These are phyloP conservation scores for Ptychoptera contaminata DNA, from an alignment of 2,888 invertebrate species.

Conservation along the genomic window DNA sequence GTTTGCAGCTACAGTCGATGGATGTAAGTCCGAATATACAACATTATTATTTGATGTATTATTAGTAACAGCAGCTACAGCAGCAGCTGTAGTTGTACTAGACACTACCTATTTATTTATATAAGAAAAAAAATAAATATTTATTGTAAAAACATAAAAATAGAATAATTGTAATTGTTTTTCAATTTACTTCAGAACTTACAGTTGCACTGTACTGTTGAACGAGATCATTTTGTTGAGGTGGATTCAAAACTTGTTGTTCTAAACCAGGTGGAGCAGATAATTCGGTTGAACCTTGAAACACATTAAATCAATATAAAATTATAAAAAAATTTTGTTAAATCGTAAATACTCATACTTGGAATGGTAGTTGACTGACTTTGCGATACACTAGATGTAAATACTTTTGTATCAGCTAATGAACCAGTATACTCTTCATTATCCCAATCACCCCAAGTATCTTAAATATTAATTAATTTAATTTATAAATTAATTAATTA, in stretches of 20 bases:
- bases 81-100: slow-evolving; percentile 20
- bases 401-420: slow-evolving; percentile 85
- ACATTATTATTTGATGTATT: slow-evolving; percentile 14
- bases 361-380: slow-evolving; percentile 17
- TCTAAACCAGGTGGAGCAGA: slow-evolving; percentile 34
- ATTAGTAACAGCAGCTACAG: slow-evolving; percentile 15
- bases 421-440: slow-evolving; percentile 92
- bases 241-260: slow-evolving; percentile 25
- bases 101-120: slow-evolving; percentile 13
- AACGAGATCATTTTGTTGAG: slow-evolving; percentile 20
- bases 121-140: slow-evolving; percentile 2
- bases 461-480: slow-evolving; percentile 12
- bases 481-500: no score
- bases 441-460: slow-evolving; percentile 61
- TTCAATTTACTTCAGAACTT: neutral
- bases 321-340: neutral
- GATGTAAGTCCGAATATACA: slow-evolving; percentile 24
- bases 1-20: slow-evolving; percentile 30
- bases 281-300: slow-evolving; percentile 16
- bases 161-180: neutral
- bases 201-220: slow-evolving; percentile 19
- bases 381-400: slow-evolving; percentile 48
- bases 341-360: neutral
- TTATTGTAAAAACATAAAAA: slow-evolving; percentile 2
- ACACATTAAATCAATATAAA: neutral